Percentiles rank a stretch among this genome's conserved stretches.
Conservation (phyloP, 1,140 invertebrate species). For the Harpegnathos saltator region DNA sequence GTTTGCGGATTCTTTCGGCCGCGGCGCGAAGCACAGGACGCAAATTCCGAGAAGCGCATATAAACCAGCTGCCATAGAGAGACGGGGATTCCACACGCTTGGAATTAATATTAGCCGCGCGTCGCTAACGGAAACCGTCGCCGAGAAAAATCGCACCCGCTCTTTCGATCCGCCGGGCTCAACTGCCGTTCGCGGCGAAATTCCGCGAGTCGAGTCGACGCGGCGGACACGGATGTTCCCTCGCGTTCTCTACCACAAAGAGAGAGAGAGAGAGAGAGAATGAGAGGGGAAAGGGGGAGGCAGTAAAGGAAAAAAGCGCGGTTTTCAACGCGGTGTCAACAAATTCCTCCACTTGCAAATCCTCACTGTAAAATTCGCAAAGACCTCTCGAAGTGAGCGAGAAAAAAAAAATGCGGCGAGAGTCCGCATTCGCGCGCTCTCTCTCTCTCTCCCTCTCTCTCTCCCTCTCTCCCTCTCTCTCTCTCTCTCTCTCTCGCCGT, state of each 20-base stretch:
- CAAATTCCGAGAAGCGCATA: constrained; percentile 71
- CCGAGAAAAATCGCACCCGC: constrained; percentile 41
- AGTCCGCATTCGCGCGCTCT: too few relatives aligned
- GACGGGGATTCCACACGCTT: constrained; percentile 71
- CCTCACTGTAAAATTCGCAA: too few relatives aligned
- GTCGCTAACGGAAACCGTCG: constrained; percentile 59
- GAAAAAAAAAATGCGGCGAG: too few relatives aligned
- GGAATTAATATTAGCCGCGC: constrained; percentile 73
- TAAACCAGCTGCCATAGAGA: constrained; percentile 72
- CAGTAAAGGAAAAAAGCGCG: too few relatives aligned
- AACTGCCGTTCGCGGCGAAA: constrained; percentile 8
- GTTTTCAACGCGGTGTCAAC: too few relatives aligned
- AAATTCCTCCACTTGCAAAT: too few relatives aligned
- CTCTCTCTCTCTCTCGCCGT: not conserved
- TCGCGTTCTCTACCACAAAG: not conserved
- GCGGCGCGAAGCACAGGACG: constrained; percentile 62
- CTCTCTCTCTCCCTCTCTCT: too few relatives aligned
- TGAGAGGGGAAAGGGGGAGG: too few relatives aligned
- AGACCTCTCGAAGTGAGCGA: too few relatives aligned
- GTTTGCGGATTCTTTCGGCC: constrained; percentile 67
- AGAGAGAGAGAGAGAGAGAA: too few relatives aligned
- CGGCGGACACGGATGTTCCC: not conserved
- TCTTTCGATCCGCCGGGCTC: constrained; percentile 13
- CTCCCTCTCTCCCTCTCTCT: too few relatives aligned
- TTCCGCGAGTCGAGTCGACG: constrained; percentile 1